Evolutionary conservation across 1,140 invertebrate species (phyloP).

Genomic region (Zaprionus vittiger): DNA sequence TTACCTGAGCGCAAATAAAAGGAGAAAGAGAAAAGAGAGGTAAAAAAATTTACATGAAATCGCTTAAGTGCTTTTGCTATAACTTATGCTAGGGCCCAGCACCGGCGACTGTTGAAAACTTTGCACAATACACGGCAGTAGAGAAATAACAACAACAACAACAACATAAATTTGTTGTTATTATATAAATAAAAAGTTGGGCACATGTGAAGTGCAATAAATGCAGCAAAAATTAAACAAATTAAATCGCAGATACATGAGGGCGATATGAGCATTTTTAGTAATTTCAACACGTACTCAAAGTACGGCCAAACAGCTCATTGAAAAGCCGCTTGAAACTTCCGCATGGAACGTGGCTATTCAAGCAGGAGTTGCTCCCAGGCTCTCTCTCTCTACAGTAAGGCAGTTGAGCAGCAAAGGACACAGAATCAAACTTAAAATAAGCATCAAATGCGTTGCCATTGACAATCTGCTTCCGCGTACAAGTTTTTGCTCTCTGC

Average conservation of each 20-base stretch:
- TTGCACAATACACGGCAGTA: conserved; percentile 28
- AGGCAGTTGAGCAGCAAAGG: conserved; percentile 19
- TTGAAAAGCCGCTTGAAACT: conserved; percentile 39
- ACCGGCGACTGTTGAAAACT: conserved; percentile 37
- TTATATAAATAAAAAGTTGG: conserved; percentile 51
- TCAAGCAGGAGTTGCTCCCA: conserved; percentile 17
- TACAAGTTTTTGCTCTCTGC: conserved; percentile 35
- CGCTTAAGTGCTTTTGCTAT: conserved; percentile 75
- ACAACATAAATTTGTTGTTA: conserved; percentile 32
- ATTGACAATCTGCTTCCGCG: conserved; percentile 69
- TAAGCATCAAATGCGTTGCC: conserved; percentile 59
- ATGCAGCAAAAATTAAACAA: conserved; percentile 68
- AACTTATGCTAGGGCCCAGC: conserved; percentile 53
- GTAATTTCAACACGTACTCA: conserved; percentile 32
- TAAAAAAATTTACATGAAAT: conserved; percentile 73
- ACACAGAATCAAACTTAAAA: conserved; percentile 66
- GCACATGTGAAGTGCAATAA: conserved; percentile 62
- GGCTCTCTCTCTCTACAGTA: neutral
- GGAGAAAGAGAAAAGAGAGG: conserved; percentile 2
- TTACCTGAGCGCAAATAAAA: conserved; percentile 72
- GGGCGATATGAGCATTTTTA: conserved; percentile 21
- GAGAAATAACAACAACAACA: conserved; percentile 12
- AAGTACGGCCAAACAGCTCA: conserved; percentile 26
- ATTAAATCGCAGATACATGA: conserved; percentile 52
- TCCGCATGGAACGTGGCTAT: conserved; percentile 48